These are phyloP conservation scores for Oreortyx pictus DNA, from an alignment of 2,797 vertebrate species.

Conservation along the genomic window DNA sequence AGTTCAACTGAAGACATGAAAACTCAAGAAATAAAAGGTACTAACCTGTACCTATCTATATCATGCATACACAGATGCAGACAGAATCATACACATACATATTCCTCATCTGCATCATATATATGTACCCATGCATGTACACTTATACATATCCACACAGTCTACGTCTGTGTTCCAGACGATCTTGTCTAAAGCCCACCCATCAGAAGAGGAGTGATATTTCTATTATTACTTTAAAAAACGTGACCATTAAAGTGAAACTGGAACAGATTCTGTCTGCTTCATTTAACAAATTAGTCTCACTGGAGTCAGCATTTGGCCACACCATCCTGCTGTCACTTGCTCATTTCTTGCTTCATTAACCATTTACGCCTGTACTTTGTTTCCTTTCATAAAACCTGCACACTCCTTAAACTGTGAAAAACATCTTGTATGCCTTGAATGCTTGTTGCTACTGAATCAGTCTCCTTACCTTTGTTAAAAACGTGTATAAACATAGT, in stretches of 20 bases:
- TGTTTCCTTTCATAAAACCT: background rate
- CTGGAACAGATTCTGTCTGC: background rate
- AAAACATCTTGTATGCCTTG: background rate
- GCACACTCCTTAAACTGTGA: background rate
- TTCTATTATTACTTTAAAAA: background rate
- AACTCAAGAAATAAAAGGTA: background rate
- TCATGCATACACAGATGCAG: accelerated
- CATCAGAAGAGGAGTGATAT: background rate
- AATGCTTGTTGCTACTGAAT: background rate
- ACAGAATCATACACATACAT: too few relatives aligned
- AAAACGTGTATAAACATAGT: background rate
- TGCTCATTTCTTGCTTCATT: background rate
- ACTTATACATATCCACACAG: background rate
- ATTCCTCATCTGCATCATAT: too few relatives aligned
- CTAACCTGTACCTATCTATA: background rate
- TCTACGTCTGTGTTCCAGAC: background rate
- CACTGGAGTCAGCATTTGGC: background rate
- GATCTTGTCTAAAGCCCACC: background rate
- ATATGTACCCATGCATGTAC: too few relatives aligned
- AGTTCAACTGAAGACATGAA: background rate
- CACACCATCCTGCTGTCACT: background rate
- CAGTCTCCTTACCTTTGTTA: background rate
- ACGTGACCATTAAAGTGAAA: background rate
- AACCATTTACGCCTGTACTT: background rate
- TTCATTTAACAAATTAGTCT: background rate